Base-by-base conservation (phyloP, 2,888 invertebrate species). In the Cetonia aurata region DNA sequence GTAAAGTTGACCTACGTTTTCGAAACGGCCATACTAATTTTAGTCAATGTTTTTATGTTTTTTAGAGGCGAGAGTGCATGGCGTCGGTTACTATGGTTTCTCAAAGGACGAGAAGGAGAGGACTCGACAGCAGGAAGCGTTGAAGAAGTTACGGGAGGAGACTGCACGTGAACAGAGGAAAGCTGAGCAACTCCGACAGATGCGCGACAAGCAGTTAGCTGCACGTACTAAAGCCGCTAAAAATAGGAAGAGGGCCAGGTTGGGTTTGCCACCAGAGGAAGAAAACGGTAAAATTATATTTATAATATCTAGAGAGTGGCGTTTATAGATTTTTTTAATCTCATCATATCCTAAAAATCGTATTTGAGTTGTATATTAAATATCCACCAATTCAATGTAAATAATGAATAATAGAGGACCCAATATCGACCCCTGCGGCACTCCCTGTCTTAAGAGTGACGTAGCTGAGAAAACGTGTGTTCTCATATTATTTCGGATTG, bases 71-170 rank as follows among this genome's bases (percentile, higher is more conserved):
- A 89, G 98, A 72, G 89, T 92, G 10, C 97, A 98, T 81, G 98
- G 98, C 79, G 96, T 96, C 15, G 95, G 95, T 4, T 98, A 95
- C 85, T 98, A 92, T 84, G 90, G 92, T 19, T 97, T 98, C 83
- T 95, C 96, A 12, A 93, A 92, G 53, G 94, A 97, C 78, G 95
- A 96, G 77, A 87, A 88, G 1, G 89, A 91, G 78, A 90, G 98
- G 75, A 86, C 87, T 0, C 89, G 91, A 77, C 96, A 98, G 83
- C 94, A 96, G 87, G 90, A 91, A 62, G 91, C 91, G 76, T 86
- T 98, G 68, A 87, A 89, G 60, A 90, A 90, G 74, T 83, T 92
- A 33, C 88, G 96, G 0, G 86, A 89, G 71, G 90, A 92, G 79
- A 96, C 96, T 0, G 83, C 91, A 70, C 84, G 86, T 13, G 89